Evolutionary conservation across 2,888 invertebrate species (phyloP), one percentile per base, ranked within the genome.

Genomic region (Euclidia mi): DNA sequence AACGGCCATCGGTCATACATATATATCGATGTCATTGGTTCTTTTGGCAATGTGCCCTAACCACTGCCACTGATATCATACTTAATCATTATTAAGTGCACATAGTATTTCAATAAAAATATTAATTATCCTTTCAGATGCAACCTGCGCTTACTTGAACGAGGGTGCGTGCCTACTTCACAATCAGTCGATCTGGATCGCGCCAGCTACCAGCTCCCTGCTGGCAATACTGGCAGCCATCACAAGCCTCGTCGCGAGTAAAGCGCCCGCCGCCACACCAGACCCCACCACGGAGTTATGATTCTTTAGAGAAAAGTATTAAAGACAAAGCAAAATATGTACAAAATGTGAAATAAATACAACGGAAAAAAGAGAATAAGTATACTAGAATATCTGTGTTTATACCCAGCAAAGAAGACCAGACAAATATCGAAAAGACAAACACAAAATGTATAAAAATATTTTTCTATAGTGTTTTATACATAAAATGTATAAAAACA

Each of bases 131-230:
- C 3, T 34, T 25, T n/a, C 83, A 93, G 92, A 85, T 49, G 20
- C 75, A n/a, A 89, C 89, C 0, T 93, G 92, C 48, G 81, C 79
- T 0, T 88, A 86, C 57, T 65, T 66, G 0, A 49, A 71, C 20
- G 81, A 81, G 17, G 80, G 79, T 0, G 68, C 67, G 0, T 93
- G 93, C 50, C 50, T 85, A 0, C 67, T 92, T n/a, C 91, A 92
- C 53, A 51, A 61, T 11, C 65, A 77, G 0, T 56, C 74, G 0
- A 53, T 92, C 1, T 88, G 88, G 89, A 25, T 61, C 0, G 64
- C 84, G 42, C 67, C 81, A 1, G 81, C 75, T 0, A 40, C 73
- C 4, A 91, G 91, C 61, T 79, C 86, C 0, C 58, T 60, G 0
- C 73, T 91, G 10, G 71, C 88, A 0, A 46, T 79, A 0, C 12